Evolutionary conservation across 2,888 invertebrate species (phyloP).

Genomic region (Aleiodes leptofemur): DNA sequence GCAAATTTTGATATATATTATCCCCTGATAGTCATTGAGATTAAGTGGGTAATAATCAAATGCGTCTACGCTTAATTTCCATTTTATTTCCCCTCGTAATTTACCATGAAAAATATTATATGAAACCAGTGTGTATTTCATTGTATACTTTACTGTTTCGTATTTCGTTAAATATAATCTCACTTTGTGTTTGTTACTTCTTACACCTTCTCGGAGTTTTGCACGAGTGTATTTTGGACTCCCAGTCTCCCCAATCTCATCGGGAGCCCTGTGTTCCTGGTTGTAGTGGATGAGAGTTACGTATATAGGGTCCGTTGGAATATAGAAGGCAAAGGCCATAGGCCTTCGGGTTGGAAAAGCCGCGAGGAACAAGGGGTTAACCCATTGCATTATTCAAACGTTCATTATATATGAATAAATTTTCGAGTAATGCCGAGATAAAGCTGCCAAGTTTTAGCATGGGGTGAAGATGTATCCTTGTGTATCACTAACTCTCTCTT

Average conservation of each 20-base stretch:
- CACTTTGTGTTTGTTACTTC: conserved; percentile 71
- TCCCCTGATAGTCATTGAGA: conserved; percentile 55
- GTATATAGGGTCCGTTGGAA: conserved; percentile 14
- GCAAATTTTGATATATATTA: conserved; percentile 32
- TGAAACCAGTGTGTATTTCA: conserved; percentile 35
- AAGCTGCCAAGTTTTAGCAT: conserved; percentile 74
- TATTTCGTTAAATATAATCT: conserved; percentile 71
- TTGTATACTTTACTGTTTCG: conserved; percentile 54
- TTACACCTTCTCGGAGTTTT: conserved; percentile 58
- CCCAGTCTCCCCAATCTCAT: conserved; percentile 60
- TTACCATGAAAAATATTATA: conserved; percentile 67
- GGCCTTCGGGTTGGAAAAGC: conserved; percentile 63
- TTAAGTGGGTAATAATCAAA: conserved; percentile 75
- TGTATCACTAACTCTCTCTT: conserved; percentile 23
- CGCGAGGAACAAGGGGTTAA: conserved; percentile 75
- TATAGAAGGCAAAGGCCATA: conserved; percentile 48
- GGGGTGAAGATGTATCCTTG: conserved; percentile 58
- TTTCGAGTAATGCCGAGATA: conserved; percentile 76
- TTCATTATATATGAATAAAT: conserved; percentile 76
- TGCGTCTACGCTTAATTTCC: conserved; percentile 69
- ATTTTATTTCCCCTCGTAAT: conserved; percentile 62
- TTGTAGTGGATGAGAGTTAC: conserved; percentile 5
- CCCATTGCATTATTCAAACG: conserved; percentile 72
- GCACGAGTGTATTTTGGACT: conserved; percentile 43
- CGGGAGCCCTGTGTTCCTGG: conserved; percentile 31